phyloP scores from a whole-genome alignment of 2,113 vertebrate genomes.

The Genyomyrus donnyi region DNA sequence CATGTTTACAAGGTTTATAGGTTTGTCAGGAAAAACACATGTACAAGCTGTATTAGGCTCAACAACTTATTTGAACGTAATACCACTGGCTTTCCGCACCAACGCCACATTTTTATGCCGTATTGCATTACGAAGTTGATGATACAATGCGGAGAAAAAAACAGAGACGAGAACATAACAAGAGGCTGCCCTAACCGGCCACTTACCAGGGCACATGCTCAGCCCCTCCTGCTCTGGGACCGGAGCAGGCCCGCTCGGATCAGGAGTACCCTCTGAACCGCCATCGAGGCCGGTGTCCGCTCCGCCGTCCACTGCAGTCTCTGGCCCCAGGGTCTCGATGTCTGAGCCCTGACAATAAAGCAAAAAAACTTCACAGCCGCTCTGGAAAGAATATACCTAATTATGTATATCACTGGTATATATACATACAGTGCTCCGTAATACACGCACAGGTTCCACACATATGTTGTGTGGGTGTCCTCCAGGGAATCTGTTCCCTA shows the following conservation, averaged over 20 bases:
- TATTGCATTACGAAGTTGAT: not conserved
- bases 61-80: not conserved
- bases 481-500: not conserved
- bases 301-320: slow-evolving; percentile 51
- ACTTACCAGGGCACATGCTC: slow-evolving; percentile 46
- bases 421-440: not conserved
- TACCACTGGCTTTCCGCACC: not conserved
- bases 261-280: slow-evolving; percentile 56
- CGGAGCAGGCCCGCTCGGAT: slow-evolving; percentile 42
- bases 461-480: not conserved
- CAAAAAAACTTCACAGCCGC: not conserved
- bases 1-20: not conserved
- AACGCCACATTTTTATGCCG: not conserved
- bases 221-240: slow-evolving; percentile 44
- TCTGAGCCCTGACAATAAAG: slow-evolving; percentile 74
- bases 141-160: not conserved
- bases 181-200: not conserved
- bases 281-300: slow-evolving; percentile 44
- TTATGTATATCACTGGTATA: not conserved
- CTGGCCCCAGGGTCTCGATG: slow-evolving; percentile 69
- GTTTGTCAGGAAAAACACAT: not conserved
- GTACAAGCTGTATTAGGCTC: not conserved
- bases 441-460: not conserved
- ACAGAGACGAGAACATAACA: not conserved
- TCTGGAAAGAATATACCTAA: not conserved